Conservation (phyloP, 2,888 invertebrate species). For the Drosophila phalerata region DNA sequence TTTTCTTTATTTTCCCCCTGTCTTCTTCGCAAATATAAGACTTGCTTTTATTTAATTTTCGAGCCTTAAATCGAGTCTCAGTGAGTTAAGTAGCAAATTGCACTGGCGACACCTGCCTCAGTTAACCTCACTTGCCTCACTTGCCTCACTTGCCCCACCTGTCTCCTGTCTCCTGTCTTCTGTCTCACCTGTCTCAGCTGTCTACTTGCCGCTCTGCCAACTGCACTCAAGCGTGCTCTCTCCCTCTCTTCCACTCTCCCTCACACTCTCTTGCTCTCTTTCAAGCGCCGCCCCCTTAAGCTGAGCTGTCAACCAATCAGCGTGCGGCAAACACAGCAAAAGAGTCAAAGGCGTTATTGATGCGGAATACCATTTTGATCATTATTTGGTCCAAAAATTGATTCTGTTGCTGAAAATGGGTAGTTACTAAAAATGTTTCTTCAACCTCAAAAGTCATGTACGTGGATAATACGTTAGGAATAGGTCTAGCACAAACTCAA, state of each 20-base stretch:
- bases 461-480: no score
- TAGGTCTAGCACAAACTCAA: no score
- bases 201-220: conserved; percentile 1
- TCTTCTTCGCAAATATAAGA: conserved; percentile 5
- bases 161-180: neutral
- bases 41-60: conserved; percentile 42
- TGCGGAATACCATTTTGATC: no score
- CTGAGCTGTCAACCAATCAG: conserved; percentile 45
- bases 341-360: conserved; percentile 8
- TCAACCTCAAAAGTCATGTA: no score
- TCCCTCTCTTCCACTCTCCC: conserved; percentile 1
- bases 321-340: conserved; percentile 18
- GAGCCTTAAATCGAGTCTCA: conserved; percentile 23
- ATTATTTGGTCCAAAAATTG: no score
- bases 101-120: conserved; percentile 67
- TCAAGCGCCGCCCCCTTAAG: conserved; percentile 47
- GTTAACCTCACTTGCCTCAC: conserved; percentile 20
- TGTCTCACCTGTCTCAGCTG: conserved; percentile 1
- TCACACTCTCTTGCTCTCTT: neutral
- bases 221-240: conserved; percentile 3
- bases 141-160: no score
- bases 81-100: conserved; percentile 59
- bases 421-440: no score
- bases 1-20: neutral
- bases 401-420: no score